Percentiles rank a stretch among this genome's conserved stretches.
Conservation (phyloP, 2,113 vertebrate species). For the Tachuris rubrigastra region DNA sequence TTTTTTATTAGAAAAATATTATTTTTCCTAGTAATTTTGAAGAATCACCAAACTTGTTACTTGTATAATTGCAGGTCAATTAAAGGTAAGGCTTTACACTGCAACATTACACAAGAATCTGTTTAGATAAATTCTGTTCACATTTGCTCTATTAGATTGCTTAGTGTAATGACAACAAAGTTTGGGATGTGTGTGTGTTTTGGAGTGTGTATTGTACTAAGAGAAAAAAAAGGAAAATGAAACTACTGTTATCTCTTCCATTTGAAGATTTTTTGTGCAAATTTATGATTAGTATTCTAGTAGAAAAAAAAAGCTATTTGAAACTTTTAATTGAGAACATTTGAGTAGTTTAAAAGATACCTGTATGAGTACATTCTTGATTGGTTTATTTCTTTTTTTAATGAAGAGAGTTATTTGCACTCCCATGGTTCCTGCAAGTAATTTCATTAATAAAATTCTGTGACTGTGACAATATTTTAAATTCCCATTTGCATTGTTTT, state of each 20-base stretch:
- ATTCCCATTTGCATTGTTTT: neutral
- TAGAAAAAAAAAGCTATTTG: neutral
- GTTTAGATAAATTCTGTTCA: neutral
- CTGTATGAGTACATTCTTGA: neutral
- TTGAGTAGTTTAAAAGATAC: neutral
- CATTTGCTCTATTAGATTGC: neutral
- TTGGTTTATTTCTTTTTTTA: neutral
- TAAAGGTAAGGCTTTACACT: neutral
- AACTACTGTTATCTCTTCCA: neutral
- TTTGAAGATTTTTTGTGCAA: neutral
- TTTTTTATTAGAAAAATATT: neutral
- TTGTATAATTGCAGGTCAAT: neutral
- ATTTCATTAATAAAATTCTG: neutral
- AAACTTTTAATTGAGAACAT: neutral
- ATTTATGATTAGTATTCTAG: neutral
- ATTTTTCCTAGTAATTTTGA: neutral
- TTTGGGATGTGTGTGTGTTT: neutral
- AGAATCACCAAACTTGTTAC: neutral
- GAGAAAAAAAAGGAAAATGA: neutral
- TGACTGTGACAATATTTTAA: neutral
- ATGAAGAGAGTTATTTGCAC: neutral
- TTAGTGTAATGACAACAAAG: neutral
- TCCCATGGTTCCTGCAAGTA: neutral
- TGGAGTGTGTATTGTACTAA: neutral
- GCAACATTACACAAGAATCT: neutral